phyloP scores from a whole-genome alignment of 2,797 vertebrate genomes.

The Epinephelus awoara region DNA sequence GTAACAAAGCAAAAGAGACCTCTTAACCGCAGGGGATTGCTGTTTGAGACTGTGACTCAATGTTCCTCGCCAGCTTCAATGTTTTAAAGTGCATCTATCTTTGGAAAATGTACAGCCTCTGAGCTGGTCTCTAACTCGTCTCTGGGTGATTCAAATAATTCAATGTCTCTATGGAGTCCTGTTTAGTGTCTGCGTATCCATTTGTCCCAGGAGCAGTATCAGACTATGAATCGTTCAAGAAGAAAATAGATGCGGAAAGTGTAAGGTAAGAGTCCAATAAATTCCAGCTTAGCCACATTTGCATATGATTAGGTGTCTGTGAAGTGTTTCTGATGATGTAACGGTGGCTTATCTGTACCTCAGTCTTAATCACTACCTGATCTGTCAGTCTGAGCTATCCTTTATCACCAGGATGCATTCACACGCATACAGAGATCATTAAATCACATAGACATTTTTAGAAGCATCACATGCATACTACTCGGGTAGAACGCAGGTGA shows the following conservation, averaged over 20 bases:
- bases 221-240: slow-evolving; percentile 7
- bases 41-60: slow-evolving; percentile 17
- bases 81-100: slow-evolving; percentile 36
- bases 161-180: not conserved
- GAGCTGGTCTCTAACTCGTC: slow-evolving; percentile 16
- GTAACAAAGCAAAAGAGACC: slow-evolving; percentile 19
- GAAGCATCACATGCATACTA: slow-evolving; percentile 30
- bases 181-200: slow-evolving; percentile 5
- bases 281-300: slow-evolving; percentile 21
- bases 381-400: not conserved
- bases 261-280: slow-evolving; percentile 18
- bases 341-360: slow-evolving; percentile 28
- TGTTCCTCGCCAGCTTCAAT: slow-evolving; percentile 16
- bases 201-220: slow-evolving; percentile 20
- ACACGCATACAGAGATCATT: slow-evolving; percentile 24
- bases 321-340: slow-evolving; percentile 19
- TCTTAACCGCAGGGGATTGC: slow-evolving; percentile 18
- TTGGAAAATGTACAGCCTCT: slow-evolving; percentile 17
- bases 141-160: slow-evolving; percentile 6
- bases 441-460: slow-evolving; percentile 20
- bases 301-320: slow-evolving; percentile 18
- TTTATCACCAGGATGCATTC: not conserved
- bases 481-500: slow-evolving; percentile 21
- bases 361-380: slow-evolving; percentile 14
- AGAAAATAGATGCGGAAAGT: slow-evolving; percentile 13